Base-by-base conservation (phyloP, 1,140 invertebrate species). In the Anastatus disparis region DNA sequence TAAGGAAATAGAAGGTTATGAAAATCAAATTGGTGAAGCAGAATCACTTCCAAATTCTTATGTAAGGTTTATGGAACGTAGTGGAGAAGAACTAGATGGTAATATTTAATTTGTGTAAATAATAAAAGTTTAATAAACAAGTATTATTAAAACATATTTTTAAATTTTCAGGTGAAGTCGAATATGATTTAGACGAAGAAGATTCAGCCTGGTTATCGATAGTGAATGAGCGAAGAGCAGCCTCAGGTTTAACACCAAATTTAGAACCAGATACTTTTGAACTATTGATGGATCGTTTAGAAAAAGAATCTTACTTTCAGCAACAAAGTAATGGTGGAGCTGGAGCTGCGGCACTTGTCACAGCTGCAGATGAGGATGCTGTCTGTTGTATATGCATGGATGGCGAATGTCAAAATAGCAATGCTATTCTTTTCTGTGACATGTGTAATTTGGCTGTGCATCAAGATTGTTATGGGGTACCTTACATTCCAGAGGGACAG, bases 361-460 rank as follows among this genome's bases (percentile, higher is more conserved):
- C 91, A 4, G 92, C 94, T 9, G 95, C 97, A 15, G 96, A 98
- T 81, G 97, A 99, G 80, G 97, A 99, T 88, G 97, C 97, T 13
- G 97, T 99, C 0, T 99, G 98, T 83, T 98, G 95, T 79, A 98
- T 99, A 75, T 95, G 93, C 76, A 92, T 94, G 90, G 93, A 94
- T 77, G 97, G 97, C 12, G 97, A 99, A 81, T 99, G 97, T 85
- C 94, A 97, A 79, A 98, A 98, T 82, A 95, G 94, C 70, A 99
- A 99, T 84, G 87, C 88, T 24, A 90, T 91, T 70, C 88, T 99
- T 35, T 99, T 99, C 85, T 99, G 98, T 88, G 98, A 99, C 87
- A 99, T 99, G 96, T 99, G 97, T 85, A 99, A 99, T 87, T 87
- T 99, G 29, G 96, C 97, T 20, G 97, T 99, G 20, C 97, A 99